Evolutionary conservation across 2,113 vertebrate genomes (phyloP).

Genomic region (Leptobrachium ailaonicum): DNA sequence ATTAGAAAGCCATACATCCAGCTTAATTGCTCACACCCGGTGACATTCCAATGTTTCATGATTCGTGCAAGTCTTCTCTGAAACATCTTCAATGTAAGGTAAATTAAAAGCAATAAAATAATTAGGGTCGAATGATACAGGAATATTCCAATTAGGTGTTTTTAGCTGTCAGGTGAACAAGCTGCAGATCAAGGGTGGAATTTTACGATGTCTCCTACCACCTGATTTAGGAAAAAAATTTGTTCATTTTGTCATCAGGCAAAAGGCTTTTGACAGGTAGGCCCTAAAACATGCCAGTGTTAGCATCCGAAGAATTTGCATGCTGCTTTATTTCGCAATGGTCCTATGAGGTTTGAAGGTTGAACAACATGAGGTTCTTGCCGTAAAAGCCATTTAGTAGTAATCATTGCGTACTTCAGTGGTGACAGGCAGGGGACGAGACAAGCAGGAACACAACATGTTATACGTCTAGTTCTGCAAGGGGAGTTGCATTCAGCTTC

Average conservation of each 20-base stretch:
- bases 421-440: no score
- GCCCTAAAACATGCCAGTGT: neutral
- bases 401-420: no score
- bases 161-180: neutral
- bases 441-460: no score
- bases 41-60: neutral
- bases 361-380: no score
- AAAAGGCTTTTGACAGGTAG: neutral
- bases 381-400: no score
- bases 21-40: neutral
- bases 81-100: neutral
- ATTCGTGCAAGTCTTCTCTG: neutral
- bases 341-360: no score
- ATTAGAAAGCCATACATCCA: conserved; percentile 13
- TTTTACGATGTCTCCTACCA: neutral
- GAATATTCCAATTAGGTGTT: neutral
- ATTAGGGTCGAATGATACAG: neutral
- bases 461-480: no score
- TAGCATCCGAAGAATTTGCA: no score
- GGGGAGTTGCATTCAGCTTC: no score
- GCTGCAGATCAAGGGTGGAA: neutral
- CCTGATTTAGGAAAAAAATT: no score
- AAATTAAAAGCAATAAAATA: neutral
- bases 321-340: no score
- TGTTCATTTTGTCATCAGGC: no score